A percentile compares a stretch with the other conserved stretches of the same genome.
Evolutionary conservation across 2,888 invertebrate genomes (phyloP).

Genomic region (Troides aeacus): DNA sequence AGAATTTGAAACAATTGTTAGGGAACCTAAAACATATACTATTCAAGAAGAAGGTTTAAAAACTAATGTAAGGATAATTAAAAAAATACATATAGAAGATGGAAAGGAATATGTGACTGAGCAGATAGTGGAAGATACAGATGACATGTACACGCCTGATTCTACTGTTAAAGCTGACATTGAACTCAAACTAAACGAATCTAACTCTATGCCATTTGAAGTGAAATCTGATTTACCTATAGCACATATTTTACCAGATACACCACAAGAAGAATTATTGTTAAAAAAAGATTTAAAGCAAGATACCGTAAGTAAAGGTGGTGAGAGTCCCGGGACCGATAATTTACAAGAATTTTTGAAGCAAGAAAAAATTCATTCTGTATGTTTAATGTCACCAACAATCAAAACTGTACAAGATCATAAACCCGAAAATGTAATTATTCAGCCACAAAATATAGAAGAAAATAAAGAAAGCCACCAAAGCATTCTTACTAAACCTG

Average conservation of each 20-base stretch:
- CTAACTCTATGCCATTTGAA: not conserved
- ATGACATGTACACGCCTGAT: conserved; percentile 54
- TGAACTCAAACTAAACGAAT: conserved; percentile 36
- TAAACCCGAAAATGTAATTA: not conserved
- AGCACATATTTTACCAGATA: not conserved
- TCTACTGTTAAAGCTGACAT: conserved; percentile 54
- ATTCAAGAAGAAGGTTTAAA: conserved; percentile 51
- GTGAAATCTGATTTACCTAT: not conserved
- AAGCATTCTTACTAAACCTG: no score
- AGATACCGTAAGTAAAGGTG: not conserved
- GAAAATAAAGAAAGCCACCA: not conserved
- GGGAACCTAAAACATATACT: conserved; percentile 29
- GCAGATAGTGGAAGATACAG: conserved; percentile 88
- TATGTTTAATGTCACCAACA: not conserved
- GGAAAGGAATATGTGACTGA: conserved; percentile 90
- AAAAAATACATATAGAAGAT: conserved; percentile 86
- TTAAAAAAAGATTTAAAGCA: not conserved
- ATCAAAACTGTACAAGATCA: not conserved
- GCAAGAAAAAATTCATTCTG: conserved; percentile 7
- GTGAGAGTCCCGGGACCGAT: not conserved
- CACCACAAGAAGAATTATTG: not conserved
- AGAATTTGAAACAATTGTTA: conserved; percentile 81
- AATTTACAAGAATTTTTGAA: conserved; percentile 8
- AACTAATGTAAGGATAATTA: conserved; percentile 81
- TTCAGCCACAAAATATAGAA: not conserved